A percentile compares a stretch with the other conserved stretches of the same genome.
These are phyloP conservation scores for Lampropteryx suffumata DNA, from an alignment of 2,888 invertebrate genomes.

Conservation along the genomic window DNA sequence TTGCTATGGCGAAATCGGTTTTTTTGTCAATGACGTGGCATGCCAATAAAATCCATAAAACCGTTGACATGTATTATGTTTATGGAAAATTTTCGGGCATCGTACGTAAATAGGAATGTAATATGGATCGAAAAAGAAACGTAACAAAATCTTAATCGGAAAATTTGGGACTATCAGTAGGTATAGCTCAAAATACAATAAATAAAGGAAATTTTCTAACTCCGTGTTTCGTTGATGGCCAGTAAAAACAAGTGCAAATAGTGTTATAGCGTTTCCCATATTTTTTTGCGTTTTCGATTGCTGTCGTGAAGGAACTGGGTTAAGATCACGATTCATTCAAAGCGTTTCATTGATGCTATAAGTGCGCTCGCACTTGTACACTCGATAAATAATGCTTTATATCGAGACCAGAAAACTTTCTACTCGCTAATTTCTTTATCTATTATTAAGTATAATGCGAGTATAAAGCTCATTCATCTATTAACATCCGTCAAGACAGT, in stretches of 20 bases:
- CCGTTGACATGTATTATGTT: too few relatives aligned
- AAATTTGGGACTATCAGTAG: too few relatives aligned
- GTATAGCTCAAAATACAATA: too few relatives aligned
- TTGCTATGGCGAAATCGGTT: conserved; percentile 30
- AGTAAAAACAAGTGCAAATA: conserved; percentile 23
- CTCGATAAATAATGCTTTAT: conserved; percentile 15
- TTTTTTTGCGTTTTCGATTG: conserved; percentile 37
- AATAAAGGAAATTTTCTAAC: too few relatives aligned
- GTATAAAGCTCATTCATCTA: conserved; percentile 12
- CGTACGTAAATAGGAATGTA: too few relatives aligned
- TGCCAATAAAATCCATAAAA: conserved; percentile 21
- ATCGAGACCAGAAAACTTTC: conserved; percentile 32
- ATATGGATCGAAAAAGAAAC: too few relatives aligned
- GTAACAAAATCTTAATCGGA: too few relatives aligned
- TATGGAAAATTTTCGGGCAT: too few relatives aligned
- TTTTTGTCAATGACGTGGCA: conserved; percentile 32
- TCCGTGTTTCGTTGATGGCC: conserved; percentile 1
- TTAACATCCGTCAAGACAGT: conserved; percentile 4
- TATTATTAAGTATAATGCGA: conserved; percentile 8
- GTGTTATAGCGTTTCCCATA: conserved; percentile 28
- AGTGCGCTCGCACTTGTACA: conserved; percentile 33
- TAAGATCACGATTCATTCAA: conserved; percentile 58
- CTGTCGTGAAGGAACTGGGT: conserved; percentile 49
- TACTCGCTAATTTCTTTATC: conserved; percentile 25
- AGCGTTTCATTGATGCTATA: conserved; percentile 47